These are phyloP conservation scores for Hemithea aestivaria DNA, from an alignment of 2,888 invertebrate species.

Conservation along the genomic window DNA sequence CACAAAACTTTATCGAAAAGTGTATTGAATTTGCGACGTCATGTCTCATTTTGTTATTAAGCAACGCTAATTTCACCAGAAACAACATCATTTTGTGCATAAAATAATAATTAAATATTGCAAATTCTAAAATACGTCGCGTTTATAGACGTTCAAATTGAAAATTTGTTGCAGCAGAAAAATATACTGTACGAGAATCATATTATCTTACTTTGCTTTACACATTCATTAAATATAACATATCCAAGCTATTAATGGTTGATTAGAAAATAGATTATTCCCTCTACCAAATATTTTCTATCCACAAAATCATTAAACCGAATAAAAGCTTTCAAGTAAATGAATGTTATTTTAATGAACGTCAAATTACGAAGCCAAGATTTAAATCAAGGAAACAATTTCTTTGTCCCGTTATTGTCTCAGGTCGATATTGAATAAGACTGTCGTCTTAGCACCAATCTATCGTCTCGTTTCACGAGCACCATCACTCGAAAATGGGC, in stretches of 20 bases:
- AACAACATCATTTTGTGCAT: slow-evolving; percentile 53
- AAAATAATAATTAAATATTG: slow-evolving; percentile 54
- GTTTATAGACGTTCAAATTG: slow-evolving; percentile 52
- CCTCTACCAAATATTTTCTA: slow-evolving; percentile 16
- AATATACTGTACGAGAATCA: no score
- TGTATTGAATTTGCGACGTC: slow-evolving; percentile 58
- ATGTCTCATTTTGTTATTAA: slow-evolving; percentile 61
- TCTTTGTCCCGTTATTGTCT: slow-evolving; percentile 48
- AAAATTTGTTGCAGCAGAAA: slow-evolving; percentile 42
- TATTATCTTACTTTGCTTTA: no score
- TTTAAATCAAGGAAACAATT: slow-evolving; percentile 46
- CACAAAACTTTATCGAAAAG: slow-evolving; percentile 58
- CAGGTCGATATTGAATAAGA: slow-evolving; percentile 59
- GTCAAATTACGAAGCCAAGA: slow-evolving; percentile 37
- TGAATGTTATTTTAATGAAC: slow-evolving; percentile 37
- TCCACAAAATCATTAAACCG: slow-evolving; percentile 18
- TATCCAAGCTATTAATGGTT: no score
- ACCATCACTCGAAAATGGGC: slow-evolving; percentile 37
- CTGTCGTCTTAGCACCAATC: slow-evolving; percentile 52
- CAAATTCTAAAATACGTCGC: slow-evolving; percentile 42
- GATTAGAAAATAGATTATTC: no score
- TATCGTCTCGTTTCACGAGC: slow-evolving; percentile 39
- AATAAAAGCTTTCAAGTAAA: slow-evolving; percentile 37
- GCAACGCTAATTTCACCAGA: slow-evolving; percentile 51
- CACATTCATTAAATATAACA: no score